Evolutionary conservation across 2,888 invertebrate species (phyloP), one percentile per base, ranked within the genome.

Genomic region (Agrotis puta): DNA sequence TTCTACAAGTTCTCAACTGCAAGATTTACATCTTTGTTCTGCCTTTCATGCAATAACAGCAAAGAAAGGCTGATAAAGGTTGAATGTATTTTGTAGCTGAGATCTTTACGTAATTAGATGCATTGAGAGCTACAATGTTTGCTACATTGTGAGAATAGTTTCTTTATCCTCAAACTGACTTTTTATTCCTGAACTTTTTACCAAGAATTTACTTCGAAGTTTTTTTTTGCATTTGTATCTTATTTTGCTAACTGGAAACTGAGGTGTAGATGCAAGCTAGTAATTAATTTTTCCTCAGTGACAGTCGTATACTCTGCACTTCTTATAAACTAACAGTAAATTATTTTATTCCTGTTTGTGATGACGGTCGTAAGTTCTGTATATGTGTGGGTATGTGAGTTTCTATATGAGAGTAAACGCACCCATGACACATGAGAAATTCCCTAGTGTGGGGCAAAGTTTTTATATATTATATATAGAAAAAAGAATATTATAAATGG

Each of bases 1-100:
- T 66, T 64, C 39, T 14, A 11, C 0, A 24, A 24, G 24, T 48
- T 2, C 4, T 33, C 16, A 24, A 54, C 14, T 33, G 47, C 58
- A 56, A 71, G 57, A 20, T n/a, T n/a, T 45, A 51, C 54, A 54
- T 48, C 20, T 76, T 67, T 71, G 54, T 75, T 39, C 6, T 11
- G 43, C 16, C 13, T 76, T 76, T 27, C 6, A 11, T 43, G 24
- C 18, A 39, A 65, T 27, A 22, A 20, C 68, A 24, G 5, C 33
- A 64, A 65, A 74, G 20, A 74, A 65, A 18, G n/a, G 0, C 13
- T 27, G n/a, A 6, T 4, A 22, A 22, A 69, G 18, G 22, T 47
- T 24, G 54, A 75, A 54, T 66, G 24, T 16, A 33, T 13, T 54
- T 67, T 54, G 39, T 27, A 67, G 11, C 27, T 16, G 6, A 22